A percentile compares a stretch with the other conserved stretches of the same genome.
Conservation (phyloP, 2,113 vertebrate species). For the Thamnophis sirtalis region DNA sequence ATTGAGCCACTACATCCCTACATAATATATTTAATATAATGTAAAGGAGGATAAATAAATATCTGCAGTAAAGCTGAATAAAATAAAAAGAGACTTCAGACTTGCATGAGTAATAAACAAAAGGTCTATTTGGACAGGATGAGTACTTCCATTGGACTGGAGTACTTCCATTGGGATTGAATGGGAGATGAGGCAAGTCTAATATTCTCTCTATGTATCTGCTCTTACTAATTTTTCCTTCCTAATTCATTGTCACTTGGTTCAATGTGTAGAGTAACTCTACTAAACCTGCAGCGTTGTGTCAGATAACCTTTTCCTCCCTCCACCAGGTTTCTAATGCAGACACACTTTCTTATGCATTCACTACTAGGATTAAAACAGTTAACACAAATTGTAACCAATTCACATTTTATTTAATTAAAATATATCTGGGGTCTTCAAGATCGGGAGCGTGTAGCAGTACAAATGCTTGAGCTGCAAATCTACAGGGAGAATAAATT, state of each 20-base stretch:
- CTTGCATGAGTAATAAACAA: background rate
- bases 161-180: background rate
- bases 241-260: background rate
- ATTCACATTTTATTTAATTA: conserved; percentile 9
- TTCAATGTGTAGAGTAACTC: background rate
- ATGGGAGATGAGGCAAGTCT: background rate
- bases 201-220: background rate
- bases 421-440: background rate
- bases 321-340: background rate
- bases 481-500: background rate
- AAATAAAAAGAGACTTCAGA: background rate
- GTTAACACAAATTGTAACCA: background rate
- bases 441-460: background rate
- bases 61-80: background rate
- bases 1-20: too few species aligned
- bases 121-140: background rate
- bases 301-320: background rate
- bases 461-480: background rate
- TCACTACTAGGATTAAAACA: background rate
- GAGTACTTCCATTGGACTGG: background rate
- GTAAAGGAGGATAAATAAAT: background rate
- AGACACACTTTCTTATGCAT: background rate
- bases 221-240: background rate
- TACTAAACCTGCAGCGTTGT: background rate
- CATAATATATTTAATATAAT: background rate